These are phyloP conservation scores for Meandrina meandrites DNA, from an alignment of 92 coral and sea anemone species.

Conservation along the genomic window DNA sequence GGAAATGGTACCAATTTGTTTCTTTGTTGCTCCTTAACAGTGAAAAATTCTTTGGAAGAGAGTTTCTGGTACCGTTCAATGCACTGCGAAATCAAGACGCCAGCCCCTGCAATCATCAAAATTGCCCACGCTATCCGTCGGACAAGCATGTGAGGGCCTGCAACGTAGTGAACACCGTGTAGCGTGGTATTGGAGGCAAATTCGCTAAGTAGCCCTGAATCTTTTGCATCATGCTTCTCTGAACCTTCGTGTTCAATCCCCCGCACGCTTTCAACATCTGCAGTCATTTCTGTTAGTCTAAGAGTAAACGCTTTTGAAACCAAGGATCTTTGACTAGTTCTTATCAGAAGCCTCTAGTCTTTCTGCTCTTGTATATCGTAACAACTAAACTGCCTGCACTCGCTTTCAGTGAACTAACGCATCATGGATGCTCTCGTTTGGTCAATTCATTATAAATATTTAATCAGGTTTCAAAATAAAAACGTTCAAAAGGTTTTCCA, in stretches of 20 bases:
- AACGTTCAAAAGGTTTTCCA: not conserved
- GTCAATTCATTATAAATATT: not conserved
- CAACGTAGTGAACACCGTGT: not conserved
- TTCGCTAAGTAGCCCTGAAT: not conserved
- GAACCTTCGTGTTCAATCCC: not conserved
- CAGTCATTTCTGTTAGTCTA: not conserved
- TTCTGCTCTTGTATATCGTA: not conserved
- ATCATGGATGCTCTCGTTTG: not conserved
- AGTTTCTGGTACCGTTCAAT: not conserved
- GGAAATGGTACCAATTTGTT: not conserved
- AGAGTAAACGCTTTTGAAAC: not conserved
- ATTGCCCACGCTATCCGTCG: not conserved
- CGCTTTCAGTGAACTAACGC: not conserved
- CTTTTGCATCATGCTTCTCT: not conserved
- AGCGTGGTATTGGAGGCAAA: not conserved
- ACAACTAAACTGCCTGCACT: not conserved
- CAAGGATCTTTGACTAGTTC: not conserved
- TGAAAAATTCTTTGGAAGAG: not conserved
- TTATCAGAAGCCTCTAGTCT: not conserved
- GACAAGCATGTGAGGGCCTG: not conserved
- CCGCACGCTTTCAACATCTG: not conserved
- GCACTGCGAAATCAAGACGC: not conserved
- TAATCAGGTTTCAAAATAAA: not conserved
- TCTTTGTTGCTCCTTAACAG: not conserved
- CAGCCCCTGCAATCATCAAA: not conserved